phyloP scores from a whole-genome alignment of 2,797 vertebrate genomes.

The Xerus rutilus region DNA sequence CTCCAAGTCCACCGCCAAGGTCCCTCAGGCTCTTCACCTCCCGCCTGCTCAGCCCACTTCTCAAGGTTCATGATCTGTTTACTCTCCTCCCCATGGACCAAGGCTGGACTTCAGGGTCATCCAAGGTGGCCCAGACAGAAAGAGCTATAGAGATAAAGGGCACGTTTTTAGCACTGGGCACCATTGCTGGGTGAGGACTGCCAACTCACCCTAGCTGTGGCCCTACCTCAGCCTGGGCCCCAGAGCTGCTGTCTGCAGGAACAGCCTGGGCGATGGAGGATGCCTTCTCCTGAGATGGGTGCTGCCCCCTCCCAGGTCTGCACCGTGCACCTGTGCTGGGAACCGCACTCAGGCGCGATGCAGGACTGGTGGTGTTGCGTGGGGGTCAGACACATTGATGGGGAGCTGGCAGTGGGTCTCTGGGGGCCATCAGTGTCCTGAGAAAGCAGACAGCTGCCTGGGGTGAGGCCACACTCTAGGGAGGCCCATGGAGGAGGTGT shows the following conservation, averaged over 20 bases:
- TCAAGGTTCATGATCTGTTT: fast-evolving
- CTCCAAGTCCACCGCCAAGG: background rate
- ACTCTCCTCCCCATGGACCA: fast-evolving
- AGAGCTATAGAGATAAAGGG: background rate
- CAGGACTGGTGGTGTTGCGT: background rate
- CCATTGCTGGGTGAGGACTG: background rate
- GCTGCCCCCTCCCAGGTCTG: background rate
- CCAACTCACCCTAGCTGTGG: fast-evolving
- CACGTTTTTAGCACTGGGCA: background rate
- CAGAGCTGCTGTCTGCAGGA: background rate
- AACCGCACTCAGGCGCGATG: background rate
- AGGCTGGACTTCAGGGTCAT: background rate
- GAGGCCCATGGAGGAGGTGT: background rate
- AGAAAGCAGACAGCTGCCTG: background rate
- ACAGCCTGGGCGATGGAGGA: too few species aligned
- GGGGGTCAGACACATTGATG: background rate
- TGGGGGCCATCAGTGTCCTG: background rate
- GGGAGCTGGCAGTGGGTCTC: background rate
- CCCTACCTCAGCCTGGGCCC: background rate
- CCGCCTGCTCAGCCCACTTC: too few species aligned
- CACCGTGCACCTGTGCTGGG: background rate
- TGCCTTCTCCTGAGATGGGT: background rate
- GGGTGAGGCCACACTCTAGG: background rate
- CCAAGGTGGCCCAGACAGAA: background rate
- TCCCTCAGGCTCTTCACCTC: background rate